Conservation (phyloP, 2,888 invertebrate species). For the Aquatica leii region DNA sequence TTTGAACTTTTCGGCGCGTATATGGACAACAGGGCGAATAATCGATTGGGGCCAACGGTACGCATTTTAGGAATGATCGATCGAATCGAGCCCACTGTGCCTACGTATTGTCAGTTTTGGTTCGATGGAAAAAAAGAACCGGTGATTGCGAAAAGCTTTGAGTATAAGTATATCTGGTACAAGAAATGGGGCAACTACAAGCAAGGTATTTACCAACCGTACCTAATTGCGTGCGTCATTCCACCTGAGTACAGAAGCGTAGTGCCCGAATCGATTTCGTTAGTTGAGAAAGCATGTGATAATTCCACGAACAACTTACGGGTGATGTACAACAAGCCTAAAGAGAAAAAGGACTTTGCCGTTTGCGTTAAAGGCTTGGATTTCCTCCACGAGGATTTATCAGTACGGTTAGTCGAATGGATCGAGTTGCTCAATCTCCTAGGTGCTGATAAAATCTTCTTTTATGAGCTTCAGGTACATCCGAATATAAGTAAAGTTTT, state of each 20-base stretch:
- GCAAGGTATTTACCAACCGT: slow-evolving; percentile 90
- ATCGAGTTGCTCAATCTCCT: slow-evolving; percentile 85
- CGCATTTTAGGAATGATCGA: slow-evolving; percentile 87
- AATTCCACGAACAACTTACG: slow-evolving; percentile 84
- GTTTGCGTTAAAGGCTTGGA: slow-evolving; percentile 95
- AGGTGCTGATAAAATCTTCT: slow-evolving; percentile 91
- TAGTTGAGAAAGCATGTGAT: slow-evolving; percentile 86
- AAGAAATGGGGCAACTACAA: slow-evolving; percentile 94
- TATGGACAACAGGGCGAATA: slow-evolving; percentile 81
- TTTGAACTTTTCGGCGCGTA: slow-evolving; percentile 92
- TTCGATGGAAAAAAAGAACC: slow-evolving; percentile 85
- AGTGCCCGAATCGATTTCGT: slow-evolving; percentile 83
- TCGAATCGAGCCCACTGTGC: slow-evolving; percentile 82
- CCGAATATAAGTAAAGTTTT: slow-evolving; percentile 89
- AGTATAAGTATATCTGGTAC: slow-evolving; percentile 95
- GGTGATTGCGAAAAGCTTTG: slow-evolving; percentile 80
- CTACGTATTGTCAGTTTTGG: slow-evolving; percentile 89
- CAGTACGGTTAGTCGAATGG: slow-evolving; percentile 92
- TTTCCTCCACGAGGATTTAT: slow-evolving; percentile 90
- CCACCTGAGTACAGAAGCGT: slow-evolving; percentile 72
- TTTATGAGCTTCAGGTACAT: slow-evolving; percentile 91
- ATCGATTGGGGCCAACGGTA: slow-evolving; percentile 82
- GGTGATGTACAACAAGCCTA: slow-evolving; percentile 81
- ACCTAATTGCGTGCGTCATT: slow-evolving; percentile 87
- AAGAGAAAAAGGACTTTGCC: slow-evolving; percentile 80